Evolutionary conservation across 2,888 invertebrate genomes (phyloP), one percentile per base, ranked within the genome.

Genomic region (Lycocerus yunnanus): DNA sequence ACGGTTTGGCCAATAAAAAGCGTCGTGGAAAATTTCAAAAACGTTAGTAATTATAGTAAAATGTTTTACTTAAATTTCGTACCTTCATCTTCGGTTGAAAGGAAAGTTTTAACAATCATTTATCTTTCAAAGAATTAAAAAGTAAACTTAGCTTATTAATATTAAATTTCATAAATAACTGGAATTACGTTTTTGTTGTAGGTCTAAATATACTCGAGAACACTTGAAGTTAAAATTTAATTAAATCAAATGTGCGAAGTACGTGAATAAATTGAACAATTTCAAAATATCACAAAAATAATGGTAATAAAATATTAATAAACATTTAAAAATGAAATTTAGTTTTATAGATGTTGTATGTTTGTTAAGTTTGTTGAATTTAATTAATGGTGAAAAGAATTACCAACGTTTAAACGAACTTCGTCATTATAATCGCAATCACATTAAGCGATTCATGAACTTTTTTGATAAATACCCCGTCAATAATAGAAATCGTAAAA

Each of bases 401-500:
- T 63, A n/a, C 8, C 61, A 15, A 13, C 61, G 16, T 8, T 61
- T 61, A 61, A 61, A 61, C 16, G n/a, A 18, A 18, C 43, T 43
- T 43, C 61, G 61, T 63, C 61, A 18, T 15, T 20, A 63, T 11
- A 16, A 65, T 8, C 11, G 15, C 58, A 20, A 15, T 63, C 20
- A 67, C 27, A n/a, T 43, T 43, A 43, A 43, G n/a, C 5, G n/a
- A n/a, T n/a, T 43, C 1, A 18, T 24, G n/a, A 61, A 67, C 14
- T 11, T 21, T 8, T 18, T 24, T 13, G 72, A 63, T 21, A 72
- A 68, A 61, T 43, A n/a, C 43, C 15, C 63, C 8, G 27, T 68
- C 11, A 24, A 65, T 27, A 58, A 67, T 15, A 72, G 58, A 59
- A 68, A 72, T 21, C 21, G 63, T n/a, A 68, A 68, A n/a, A 72